Evolutionary conservation across 2,888 invertebrate species (phyloP).

Genomic region (Schizotus pectinicornis): DNA sequence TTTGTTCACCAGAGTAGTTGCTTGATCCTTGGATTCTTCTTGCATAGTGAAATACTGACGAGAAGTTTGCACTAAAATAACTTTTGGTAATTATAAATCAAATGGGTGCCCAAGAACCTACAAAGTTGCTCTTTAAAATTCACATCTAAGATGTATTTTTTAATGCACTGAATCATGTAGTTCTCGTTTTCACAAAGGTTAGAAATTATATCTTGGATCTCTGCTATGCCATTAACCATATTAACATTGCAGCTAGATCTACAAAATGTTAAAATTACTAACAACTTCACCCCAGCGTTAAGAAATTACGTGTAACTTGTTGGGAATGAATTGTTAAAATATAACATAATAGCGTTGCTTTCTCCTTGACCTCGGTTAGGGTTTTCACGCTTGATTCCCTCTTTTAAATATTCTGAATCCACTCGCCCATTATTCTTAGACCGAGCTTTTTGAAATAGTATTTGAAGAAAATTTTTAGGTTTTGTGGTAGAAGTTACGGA

Average conservation of each 20-base stretch:
- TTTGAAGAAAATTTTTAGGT: too few relatives aligned
- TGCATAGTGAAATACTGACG: conserved; percentile 25
- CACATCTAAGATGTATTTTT: conserved; percentile 13
- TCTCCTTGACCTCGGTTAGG: not conserved
- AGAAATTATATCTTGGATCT: conserved; percentile 15
- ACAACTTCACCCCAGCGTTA: not conserved
- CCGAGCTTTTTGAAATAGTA: too few relatives aligned
- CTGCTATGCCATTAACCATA: conserved; percentile 11
- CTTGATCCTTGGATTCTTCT: conserved; percentile 44
- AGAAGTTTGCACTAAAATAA: conserved; percentile 9
- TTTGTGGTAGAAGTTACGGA: too few relatives aligned
- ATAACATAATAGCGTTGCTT: not conserved
- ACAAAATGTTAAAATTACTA: conserved; percentile 4
- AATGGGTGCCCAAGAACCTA: not conserved
- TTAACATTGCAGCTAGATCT: conserved; percentile 13
- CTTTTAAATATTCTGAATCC: too few relatives aligned
- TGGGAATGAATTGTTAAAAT: conserved; percentile 3
- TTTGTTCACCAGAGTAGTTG: conserved; percentile 45
- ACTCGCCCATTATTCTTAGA: too few relatives aligned
- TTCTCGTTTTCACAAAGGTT: conserved; percentile 13
- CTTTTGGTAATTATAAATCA: not conserved
- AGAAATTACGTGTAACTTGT: conserved; percentile 9
- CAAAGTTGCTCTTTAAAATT: conserved; percentile 11
- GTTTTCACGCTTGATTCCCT: not conserved
- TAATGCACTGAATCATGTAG: conserved; percentile 8